Conservation (phyloP, 2,888 invertebrate species). For the Caenorhabditis becei region DNA sequence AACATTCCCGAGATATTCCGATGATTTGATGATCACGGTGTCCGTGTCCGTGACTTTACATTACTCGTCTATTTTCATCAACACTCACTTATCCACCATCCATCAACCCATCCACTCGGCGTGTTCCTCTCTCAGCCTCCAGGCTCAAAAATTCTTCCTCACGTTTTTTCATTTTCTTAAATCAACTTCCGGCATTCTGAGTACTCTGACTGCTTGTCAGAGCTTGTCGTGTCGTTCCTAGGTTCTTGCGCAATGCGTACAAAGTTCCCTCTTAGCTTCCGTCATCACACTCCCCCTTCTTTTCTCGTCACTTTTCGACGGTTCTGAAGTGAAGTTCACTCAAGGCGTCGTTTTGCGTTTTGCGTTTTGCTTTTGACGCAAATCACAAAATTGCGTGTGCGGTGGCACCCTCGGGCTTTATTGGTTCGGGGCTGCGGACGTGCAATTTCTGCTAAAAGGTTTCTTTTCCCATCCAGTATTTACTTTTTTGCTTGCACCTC, state of each 20-base stretch:
- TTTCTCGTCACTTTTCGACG: slow-evolving; percentile 16
- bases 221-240: neutral
- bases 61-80: slow-evolving; percentile 12
- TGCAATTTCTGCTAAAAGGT: slow-evolving; percentile 47
- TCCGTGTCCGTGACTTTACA: slow-evolving; percentile 2
- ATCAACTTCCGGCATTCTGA: neutral
- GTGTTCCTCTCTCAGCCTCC: neutral
- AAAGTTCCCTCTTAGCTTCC: neutral
- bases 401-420: slow-evolving; percentile 33
- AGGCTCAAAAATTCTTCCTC: neutral
- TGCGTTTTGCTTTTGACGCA: slow-evolving; percentile 30
- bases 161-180: neutral
- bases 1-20: slow-evolving; percentile 25
- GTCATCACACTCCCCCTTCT: neutral
- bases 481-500: slow-evolving; percentile 14
- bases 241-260: neutral
- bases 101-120: neutral
- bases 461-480: slow-evolving; percentile 22
- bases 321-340: slow-evolving; percentile 51
- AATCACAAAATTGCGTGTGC: slow-evolving; percentile 48
- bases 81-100: neutral
- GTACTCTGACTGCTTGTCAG: neutral
- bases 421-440: slow-evolving; percentile 27
- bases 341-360: slow-evolving; percentile 3
- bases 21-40: slow-evolving; percentile 10